Conservation (phyloP, 2,888 invertebrate species). For the Caenorhabditis angaria region DNA sequence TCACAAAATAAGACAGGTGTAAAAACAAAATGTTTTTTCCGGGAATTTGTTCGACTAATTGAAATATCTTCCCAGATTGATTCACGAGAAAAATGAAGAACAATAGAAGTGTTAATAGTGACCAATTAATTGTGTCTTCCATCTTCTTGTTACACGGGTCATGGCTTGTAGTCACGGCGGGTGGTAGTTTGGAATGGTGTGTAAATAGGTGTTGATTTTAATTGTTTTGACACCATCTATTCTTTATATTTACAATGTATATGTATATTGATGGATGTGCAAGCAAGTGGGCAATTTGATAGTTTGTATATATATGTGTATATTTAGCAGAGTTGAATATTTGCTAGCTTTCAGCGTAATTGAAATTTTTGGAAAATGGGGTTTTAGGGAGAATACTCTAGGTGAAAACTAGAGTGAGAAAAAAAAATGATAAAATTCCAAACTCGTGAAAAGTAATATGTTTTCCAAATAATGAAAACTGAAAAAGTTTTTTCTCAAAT, state of each 20-base stretch:
- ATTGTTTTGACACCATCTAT: background rate
- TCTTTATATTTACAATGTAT: background rate
- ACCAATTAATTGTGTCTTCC: background rate
- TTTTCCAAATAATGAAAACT: no score
- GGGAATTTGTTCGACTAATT: background rate
- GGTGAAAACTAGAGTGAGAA: no score
- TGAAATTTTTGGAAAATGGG: no score
- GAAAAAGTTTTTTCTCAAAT: no score
- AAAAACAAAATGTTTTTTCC: background rate
- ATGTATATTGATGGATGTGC: background rate
- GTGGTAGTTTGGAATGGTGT: background rate
- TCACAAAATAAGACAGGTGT: background rate
- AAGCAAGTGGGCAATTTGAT: background rate
- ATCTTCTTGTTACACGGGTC: background rate
- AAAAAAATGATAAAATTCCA: no score
- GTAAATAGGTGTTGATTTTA: constrained; percentile 4
- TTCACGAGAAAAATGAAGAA: background rate
- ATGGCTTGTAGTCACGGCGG: constrained; percentile 4
- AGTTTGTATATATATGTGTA: no score
- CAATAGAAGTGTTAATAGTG: constrained; percentile 4
- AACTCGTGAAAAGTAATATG: no score
- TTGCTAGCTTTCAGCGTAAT: no score
- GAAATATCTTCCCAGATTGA: background rate
- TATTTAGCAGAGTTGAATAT: no score
- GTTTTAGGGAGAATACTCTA: no score